Evolutionary conservation across 2,888 invertebrate species (phyloP).

Genomic region (Caenorhabditis becei): DNA sequence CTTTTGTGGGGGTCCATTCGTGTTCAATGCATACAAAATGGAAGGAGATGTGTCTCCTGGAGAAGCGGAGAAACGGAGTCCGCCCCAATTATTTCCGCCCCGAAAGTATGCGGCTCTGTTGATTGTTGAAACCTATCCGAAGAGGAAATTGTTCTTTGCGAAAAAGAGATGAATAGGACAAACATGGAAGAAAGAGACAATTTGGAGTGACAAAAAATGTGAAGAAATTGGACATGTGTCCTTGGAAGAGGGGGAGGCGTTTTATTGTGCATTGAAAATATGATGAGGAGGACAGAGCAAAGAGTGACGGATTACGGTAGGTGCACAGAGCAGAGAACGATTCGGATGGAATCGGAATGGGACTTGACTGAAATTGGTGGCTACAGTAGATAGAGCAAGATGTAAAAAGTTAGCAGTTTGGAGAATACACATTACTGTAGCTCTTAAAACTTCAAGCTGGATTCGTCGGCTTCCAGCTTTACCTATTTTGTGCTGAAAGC

Average conservation of each 20-base stretch:
- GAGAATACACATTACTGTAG: too few species aligned
- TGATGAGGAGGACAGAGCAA: slow-evolving; percentile 20
- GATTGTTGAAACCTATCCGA: slow-evolving; percentile 5
- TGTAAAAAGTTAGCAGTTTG: too few species aligned
- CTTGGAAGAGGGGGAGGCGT: slow-evolving; percentile 1
- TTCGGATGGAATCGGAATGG: too few species aligned
- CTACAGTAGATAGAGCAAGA: too few species aligned
- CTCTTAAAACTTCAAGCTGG: too few species aligned
- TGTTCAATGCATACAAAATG: slow-evolving; percentile 54
- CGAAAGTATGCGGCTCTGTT: slow-evolving; percentile 4
- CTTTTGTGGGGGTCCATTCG: slow-evolving; percentile 5
- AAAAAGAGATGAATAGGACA: neutral
- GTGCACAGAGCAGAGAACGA: too few species aligned
- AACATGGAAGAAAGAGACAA: slow-evolving; percentile 2
- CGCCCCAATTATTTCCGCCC: slow-evolving; percentile 42
- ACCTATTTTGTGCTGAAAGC: too few species aligned
- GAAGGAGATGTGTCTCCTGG: neutral
- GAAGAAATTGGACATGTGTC: slow-evolving; percentile 6
- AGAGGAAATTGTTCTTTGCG: neutral
- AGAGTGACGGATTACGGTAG: slow-evolving; percentile 18
- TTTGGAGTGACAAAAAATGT: slow-evolving; percentile 14
- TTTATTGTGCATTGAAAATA: slow-evolving; percentile 39
- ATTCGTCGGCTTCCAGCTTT: too few species aligned
- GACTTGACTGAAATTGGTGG: too few species aligned
- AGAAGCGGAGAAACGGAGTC: neutral